phyloP scores from a whole-genome alignment of 2,888 invertebrate species.

The Heliconius ismenius region DNA sequence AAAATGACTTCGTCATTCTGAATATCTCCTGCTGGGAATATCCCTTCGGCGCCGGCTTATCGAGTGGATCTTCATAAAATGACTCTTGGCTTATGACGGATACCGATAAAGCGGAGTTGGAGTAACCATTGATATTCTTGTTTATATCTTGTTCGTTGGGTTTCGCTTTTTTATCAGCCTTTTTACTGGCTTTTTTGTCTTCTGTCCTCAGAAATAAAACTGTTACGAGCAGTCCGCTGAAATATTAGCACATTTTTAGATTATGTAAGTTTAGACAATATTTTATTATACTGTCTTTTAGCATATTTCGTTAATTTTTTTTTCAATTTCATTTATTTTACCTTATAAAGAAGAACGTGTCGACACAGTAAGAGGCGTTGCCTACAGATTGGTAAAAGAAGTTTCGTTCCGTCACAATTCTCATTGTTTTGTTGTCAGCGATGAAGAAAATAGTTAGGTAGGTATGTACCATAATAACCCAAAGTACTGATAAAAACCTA shows the following conservation, averaged over 20 bases:
- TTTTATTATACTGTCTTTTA: background rate
- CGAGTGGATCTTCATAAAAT: slow-evolving; percentile 72
- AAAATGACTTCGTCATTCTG: slow-evolving; percentile 73
- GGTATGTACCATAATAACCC: slow-evolving; percentile 93
- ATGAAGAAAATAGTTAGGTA: slow-evolving; percentile 91
- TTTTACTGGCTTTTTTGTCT: slow-evolving; percentile 73
- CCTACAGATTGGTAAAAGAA: slow-evolving; percentile 91
- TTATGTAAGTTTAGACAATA: slow-evolving; percentile 1
- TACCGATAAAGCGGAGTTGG: slow-evolving; percentile 68
- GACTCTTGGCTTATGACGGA: slow-evolving; percentile 75
- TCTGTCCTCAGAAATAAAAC: slow-evolving; percentile 86
- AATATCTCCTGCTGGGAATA: slow-evolving; percentile 66
- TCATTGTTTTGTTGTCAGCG: slow-evolving; percentile 87
- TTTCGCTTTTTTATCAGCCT: slow-evolving; percentile 50
- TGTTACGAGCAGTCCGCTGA: slow-evolving; percentile 87
- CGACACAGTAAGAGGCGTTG: slow-evolving; percentile 92
- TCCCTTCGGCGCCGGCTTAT: slow-evolving; percentile 61
- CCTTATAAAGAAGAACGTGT: slow-evolving; percentile 94
- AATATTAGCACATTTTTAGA: slow-evolving; percentile 51
- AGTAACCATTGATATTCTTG: slow-evolving; percentile 75
- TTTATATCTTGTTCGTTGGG: slow-evolving; percentile 61
- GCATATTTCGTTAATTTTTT: background rate
- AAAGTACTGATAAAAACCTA: slow-evolving; percentile 87
- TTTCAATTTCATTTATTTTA: slow-evolving; percentile 53
- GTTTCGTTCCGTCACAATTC: slow-evolving; percentile 87